These are phyloP conservation scores for Drosophila mayri DNA, from an alignment of 1,140 invertebrate species.

Conservation along the genomic window DNA sequence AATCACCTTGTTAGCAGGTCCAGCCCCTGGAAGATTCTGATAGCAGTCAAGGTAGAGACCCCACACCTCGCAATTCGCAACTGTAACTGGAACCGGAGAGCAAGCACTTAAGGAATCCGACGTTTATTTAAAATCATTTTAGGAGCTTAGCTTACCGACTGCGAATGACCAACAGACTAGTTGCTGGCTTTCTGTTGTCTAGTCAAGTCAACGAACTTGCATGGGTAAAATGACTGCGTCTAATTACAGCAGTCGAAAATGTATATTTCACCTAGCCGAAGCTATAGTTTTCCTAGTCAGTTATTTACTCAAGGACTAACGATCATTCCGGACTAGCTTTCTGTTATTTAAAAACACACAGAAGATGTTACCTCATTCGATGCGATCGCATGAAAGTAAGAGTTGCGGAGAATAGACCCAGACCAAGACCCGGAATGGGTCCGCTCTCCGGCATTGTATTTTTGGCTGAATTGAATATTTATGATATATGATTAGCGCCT, in stretches of 20 bases:
- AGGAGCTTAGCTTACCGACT: neutral
- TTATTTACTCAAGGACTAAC: neutral
- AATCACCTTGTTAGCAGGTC: slow-evolving; percentile 20
- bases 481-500: slow-evolving; percentile 6
- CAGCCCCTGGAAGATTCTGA: slow-evolving; percentile 24
- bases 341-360: neutral
- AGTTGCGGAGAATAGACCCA: slow-evolving; percentile 19
- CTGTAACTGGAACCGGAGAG: neutral
- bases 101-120: neutral
- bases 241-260: slow-evolving; percentile 14
- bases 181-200: neutral
- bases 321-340: neutral
- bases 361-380: slow-evolving; percentile 13
- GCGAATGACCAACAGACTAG: neutral
- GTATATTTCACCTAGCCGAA: neutral
- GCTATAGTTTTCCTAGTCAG: neutral
- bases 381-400: slow-evolving; percentile 24
- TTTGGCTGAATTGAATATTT: slow-evolving; percentile 5
- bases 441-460: slow-evolving; percentile 1
- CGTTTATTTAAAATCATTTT: slow-evolving; percentile 1
- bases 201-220: slow-evolving; percentile 31
- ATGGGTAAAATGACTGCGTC: neutral
- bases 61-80: neutral
- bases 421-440: neutral
- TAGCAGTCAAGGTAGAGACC: neutral